Base-by-base conservation (phyloP, 2,888 invertebrate species). In the Ptilodon capucinus region DNA sequence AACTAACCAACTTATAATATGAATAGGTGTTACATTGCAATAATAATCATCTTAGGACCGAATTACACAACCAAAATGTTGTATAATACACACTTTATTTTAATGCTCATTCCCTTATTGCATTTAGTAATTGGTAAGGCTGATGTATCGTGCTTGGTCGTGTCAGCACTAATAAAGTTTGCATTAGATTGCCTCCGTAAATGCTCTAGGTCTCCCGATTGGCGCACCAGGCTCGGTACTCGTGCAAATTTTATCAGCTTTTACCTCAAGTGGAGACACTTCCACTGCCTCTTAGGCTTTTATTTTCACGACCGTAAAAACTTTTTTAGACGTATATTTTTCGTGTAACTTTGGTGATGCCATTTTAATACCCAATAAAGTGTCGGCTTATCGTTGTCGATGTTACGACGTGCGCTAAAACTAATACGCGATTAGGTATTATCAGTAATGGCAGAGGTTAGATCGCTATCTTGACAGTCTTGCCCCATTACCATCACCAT, bases 241-340 rank as follows among this genome's bases (percentile, higher is more conserved):
- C 16, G 44, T 74, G 66, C 60, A 71, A 65, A 51, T 63, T 76
- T 71, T 63, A 71, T 67, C 45, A 74, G 50, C 45, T 51, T 49
- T 42, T 48, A 51, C 46, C 62, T 57, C 60, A 45, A 40, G 51
- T 53, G 60, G 46, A 40, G 35, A 47, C 17, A 16, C 43, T 53
- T 66, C 45, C 38, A 19, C 25, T 36, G 42, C 44, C 50, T 42
- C 42, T 36, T 40, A 35, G 50, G 39, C 45, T 32, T 40, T 25
- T 9, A 11, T 40, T 25, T 11, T 25, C 25, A 25, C 17, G 11
- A 4, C 7, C 4, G 25, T 40, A 25, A 23, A 36, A 23, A 40
- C 23, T 40, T 40, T 16, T n/a, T 25, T 16, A 16, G 11, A 40
- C 25, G 14, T 25, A 8, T 16, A n/a, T 40, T 40, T 23, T 40